These are phyloP conservation scores for Drosophila parabipectinata DNA, from an alignment of 1,140 invertebrate genomes.

Conservation along the genomic window DNA sequence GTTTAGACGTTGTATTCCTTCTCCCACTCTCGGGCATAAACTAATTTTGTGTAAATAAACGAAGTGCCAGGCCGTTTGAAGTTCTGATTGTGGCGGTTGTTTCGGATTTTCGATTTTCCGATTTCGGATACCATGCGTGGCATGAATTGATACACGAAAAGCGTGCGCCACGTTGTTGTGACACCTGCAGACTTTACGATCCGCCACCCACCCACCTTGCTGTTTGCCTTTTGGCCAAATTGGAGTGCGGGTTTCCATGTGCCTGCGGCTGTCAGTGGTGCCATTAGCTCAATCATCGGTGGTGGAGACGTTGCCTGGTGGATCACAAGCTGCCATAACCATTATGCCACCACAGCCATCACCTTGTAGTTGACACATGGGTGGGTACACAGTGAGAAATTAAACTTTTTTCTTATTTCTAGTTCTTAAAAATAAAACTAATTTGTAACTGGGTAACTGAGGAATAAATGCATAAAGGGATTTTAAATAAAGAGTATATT, in stretches of 20 bases:
- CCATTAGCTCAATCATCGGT: conserved; percentile 56
- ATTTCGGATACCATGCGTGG: not conserved
- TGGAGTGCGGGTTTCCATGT: conserved; percentile 9
- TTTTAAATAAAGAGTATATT: too few relatives aligned
- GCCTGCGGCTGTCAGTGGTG: conserved; percentile 28
- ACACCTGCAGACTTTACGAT: conserved; percentile 47
- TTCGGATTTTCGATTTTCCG: conserved; percentile 31
- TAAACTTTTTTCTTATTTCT: not conserved
- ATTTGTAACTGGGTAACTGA: too few relatives aligned
- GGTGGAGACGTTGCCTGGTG: conserved; percentile 23
- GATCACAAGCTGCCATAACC: conserved; percentile 13
- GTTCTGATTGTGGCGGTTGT: conserved; percentile 49
- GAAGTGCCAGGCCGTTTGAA: conserved; percentile 62
- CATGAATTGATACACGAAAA: conserved; percentile 27
- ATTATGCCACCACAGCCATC: not conserved
- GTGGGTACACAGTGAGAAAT: conserved; percentile 4
- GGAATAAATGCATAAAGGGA: too few relatives aligned
- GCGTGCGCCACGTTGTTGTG: conserved; percentile 41
- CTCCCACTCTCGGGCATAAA: conserved; percentile 50
- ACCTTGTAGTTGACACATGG: conserved; percentile 16
- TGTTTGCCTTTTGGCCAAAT: not conserved
- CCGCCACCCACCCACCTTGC: not conserved
- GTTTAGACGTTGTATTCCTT: not conserved
- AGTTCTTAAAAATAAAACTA: too few relatives aligned
- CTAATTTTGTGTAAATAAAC: conserved; percentile 79